Evolutionary conservation across 2,888 invertebrate genomes (phyloP).

Genomic region (Hydroisotoma schaefferi): DNA sequence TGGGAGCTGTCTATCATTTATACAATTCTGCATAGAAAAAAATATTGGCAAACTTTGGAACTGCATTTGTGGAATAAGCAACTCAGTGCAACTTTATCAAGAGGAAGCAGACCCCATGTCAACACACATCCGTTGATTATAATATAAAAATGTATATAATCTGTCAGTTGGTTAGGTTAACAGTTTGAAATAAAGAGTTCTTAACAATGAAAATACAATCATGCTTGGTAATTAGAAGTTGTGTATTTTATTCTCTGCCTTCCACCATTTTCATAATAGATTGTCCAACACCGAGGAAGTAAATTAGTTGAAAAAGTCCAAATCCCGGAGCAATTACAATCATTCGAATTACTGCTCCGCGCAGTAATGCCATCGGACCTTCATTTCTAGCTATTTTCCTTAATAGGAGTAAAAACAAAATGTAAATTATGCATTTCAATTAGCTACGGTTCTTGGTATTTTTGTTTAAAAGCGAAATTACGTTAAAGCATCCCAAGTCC

Average conservation of each 20-base stretch:
- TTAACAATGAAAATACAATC: neutral
- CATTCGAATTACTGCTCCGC: constrained; percentile 5
- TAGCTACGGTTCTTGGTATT: neutral
- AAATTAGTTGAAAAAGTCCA: constrained; percentile 5
- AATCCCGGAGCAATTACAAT: neutral
- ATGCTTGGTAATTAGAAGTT: too few relatives aligned
- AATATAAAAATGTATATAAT: too few relatives aligned
- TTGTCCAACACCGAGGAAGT: constrained; percentile 4
- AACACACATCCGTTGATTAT: too few relatives aligned
- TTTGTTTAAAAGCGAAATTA: neutral
- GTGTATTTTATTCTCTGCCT: too few relatives aligned
- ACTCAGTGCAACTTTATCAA: too few relatives aligned
- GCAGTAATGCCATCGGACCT: constrained; percentile 7
- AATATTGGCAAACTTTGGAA: too few relatives aligned
- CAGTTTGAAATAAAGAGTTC: too few relatives aligned
- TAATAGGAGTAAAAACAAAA: neutral
- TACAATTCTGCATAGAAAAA: neutral
- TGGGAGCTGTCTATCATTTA: neutral
- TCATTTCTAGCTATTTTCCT: constrained; percentile 8
- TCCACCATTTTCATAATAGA: neutral
- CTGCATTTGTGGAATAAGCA: too few relatives aligned
- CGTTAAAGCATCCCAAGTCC: constrained; percentile 3
- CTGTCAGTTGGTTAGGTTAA: too few relatives aligned
- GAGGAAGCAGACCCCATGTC: too few relatives aligned
- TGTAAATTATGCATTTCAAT: neutral